Evolutionary conservation across 2,113 vertebrate species (phyloP), one percentile per base, ranked within the genome.

Genomic region (Zosterops lateralis): DNA sequence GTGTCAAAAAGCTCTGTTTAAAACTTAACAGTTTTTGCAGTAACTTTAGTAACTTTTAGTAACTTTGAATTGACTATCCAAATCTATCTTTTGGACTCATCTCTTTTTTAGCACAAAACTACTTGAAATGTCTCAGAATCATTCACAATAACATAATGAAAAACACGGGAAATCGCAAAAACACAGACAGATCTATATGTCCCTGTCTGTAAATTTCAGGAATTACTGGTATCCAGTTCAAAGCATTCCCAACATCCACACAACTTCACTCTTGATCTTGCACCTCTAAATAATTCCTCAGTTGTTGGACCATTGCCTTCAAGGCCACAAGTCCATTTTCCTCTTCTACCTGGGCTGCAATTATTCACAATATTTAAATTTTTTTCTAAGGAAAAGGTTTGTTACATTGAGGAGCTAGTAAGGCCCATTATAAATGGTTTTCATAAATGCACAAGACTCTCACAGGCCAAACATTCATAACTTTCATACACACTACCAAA

Each of bases 341-440:
- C 8, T 32, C 4, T 56, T 56, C n/a, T 1, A 1, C 22, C 17
- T 72, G 38, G 20, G 32, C 14, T 61, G 24, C n/a, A 75, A 44
- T 47, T 17, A 65, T 28, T 75, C 1, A 0, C 13, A 44, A 14
- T 9, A 36, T 17, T 5, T 21, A 28, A 28, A 0, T 61, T 10
- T 44, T 44, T 57, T 84, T 84, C 67, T 45, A 34, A 64, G 40
- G 6, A 72, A 53, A 61, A 62, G 4, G 1, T 45, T 58, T 80
- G 4, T 77, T 84, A 56, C 9, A 42, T 12, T 47, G 36, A 56
- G 12, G 64, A 67, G 17, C 6, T 74, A 34, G 67, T 8, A 64
- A 77, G 34, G 17, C 15, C 32, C 14, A 51, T 71, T 32, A 44
- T 19, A 64, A 78, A 70, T 25, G 14, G 10, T 54, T 84, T 78